Evolutionary conservation across 2,797 vertebrate species (phyloP).

Genomic region (Tenualosa thibaudeaui): DNA sequence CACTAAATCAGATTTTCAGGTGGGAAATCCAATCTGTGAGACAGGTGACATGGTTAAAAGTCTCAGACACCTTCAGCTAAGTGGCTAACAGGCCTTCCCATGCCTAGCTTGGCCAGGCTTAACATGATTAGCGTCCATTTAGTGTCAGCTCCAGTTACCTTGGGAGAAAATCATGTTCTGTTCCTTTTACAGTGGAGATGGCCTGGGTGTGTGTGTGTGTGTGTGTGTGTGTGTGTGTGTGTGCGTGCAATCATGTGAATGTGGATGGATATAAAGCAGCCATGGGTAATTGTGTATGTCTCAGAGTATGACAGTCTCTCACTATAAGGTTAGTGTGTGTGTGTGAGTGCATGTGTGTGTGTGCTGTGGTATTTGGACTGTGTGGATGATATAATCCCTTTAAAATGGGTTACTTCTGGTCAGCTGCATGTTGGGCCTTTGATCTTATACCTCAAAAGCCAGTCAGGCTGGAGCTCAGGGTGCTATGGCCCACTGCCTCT

Average conservation of each 20-base stretch:
- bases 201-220: slow-evolving; percentile 12
- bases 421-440: slow-evolving; percentile 51
- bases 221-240: slow-evolving; percentile 9
- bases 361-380: slow-evolving; percentile 57
- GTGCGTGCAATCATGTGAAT: not conserved
- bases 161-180: slow-evolving; percentile 39
- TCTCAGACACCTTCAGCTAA: slow-evolving; percentile 70
- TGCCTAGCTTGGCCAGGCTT: slow-evolving; percentile 69
- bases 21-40: slow-evolving; percentile 68
- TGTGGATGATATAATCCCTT: slow-evolving; percentile 63
- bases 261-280: not conserved
- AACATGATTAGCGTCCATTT: slow-evolving; percentile 66
- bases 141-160: slow-evolving; percentile 51
- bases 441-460: slow-evolving; percentile 55
- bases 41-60: slow-evolving; percentile 57
- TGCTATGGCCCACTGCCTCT: slow-evolving; percentile 13
- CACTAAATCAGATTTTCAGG: slow-evolving; percentile 70
- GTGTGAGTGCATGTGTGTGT: slow-evolving; percentile 37
- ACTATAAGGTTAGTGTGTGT: slow-evolving; percentile 6
- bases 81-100: slow-evolving; percentile 66
- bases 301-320: not conserved
- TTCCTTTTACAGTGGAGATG: slow-evolving; percentile 25
- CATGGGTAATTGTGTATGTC: not conserved
- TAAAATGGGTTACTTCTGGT: slow-evolving; percentile 60
- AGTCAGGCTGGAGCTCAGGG: slow-evolving; percentile 28